A percentile compares a stretch with the other conserved stretches of the same genome.
Evolutionary conservation across 2,888 invertebrate species (phyloP).

Genomic region (Spicauda simplicius): DNA sequence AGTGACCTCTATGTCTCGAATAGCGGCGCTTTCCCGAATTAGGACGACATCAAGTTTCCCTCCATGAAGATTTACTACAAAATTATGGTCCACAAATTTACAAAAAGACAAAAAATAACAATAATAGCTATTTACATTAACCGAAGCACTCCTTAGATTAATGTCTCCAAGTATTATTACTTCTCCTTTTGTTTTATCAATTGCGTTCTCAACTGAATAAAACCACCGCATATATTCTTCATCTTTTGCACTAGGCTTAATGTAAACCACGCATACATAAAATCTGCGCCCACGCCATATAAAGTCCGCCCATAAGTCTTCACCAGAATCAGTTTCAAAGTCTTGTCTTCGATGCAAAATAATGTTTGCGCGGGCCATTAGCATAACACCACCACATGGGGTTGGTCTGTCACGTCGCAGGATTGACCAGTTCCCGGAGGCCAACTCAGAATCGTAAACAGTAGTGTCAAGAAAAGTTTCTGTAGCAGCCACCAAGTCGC

Average conservation of each 20-base stretch:
- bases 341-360: neutral
- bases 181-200: neutral
- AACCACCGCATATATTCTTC: conserved; percentile 36
- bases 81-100: neutral
- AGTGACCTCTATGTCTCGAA: neutral
- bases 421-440: no score
- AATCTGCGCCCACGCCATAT: conserved; percentile 16
- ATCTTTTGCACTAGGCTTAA: conserved; percentile 37
- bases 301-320: no score
- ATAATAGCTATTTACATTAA: conserved; percentile 1
- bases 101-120: conserved; percentile 10
- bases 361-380: neutral
- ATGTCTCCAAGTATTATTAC: conserved; percentile 3
- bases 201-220: neutral
- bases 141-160: conserved; percentile 6
- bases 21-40: neutral
- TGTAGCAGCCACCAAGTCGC: conserved; percentile 4
- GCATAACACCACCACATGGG: neutral
- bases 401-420: no score
- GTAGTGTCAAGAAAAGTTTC: no score
- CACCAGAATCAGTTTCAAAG: no score
- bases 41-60: conserved; percentile 6
- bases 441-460: no score
- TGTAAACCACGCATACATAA: conserved; percentile 38
- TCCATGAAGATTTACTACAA: neutral